Evolutionary conservation across 2,113 vertebrate species (phyloP), one percentile per base, ranked within the genome.

Genomic region (Rhadina sibilatrix): DNA sequence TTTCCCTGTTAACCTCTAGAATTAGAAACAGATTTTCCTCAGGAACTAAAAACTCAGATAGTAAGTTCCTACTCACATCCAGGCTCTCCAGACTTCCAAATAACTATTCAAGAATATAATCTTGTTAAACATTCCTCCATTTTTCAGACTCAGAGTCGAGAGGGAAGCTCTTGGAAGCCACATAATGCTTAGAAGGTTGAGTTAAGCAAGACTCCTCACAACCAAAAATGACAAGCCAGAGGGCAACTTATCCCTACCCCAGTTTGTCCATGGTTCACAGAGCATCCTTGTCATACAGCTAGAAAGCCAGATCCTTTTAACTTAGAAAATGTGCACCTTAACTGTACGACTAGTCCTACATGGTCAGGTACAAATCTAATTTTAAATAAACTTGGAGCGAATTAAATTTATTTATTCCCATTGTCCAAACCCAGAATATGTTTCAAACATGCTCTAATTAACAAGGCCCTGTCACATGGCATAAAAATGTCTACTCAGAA

Each of bases 241-340:
- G 24, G 37, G 46, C 15, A 80, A 65, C 15, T 74, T 80, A 44
- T 19, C 31, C 24, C 17, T 28, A 23, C 2, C 33, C 50, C 50
- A 59, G 47, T 86, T 77, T 54, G 35, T 44, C 35, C 37, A 44
- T 17, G 44, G 33, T 49, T 93, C 47, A 66, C 23, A 49, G 22
- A 44, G 12, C 6, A 44, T 5, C 1, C 0, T 1, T 79, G 24
- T 24, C 46, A 61, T 6, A 57, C 3, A 46, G 4, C 15, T n/a
- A 72, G 40, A 88, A 87, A 68, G 35, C 4, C 49, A 31, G 7
- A 72, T 68, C 46, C 24, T 65, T 50, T 15, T 15, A 37, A 38
- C 11, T 54, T 22, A 53, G 35, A 75, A 90, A 77, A 70, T 14
- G 12, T 16, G 12, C 23, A 66, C 16, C 30, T 82, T 54, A 71